These are phyloP conservation scores for Smithornis capensis DNA, from an alignment of 2,113 vertebrate species.

Conservation along the genomic window DNA sequence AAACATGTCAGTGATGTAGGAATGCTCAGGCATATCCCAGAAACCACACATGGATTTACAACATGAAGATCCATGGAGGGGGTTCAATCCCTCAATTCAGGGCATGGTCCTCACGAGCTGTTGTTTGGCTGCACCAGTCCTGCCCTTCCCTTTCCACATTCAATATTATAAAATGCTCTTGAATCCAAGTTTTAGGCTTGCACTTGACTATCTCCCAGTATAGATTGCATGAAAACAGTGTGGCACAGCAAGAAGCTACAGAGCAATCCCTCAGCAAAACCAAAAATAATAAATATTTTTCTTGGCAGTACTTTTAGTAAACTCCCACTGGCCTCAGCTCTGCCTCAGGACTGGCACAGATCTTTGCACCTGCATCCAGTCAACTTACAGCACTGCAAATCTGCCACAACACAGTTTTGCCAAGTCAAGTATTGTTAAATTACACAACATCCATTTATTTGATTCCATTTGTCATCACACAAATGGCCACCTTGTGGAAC, in stretches of 20 bases:
- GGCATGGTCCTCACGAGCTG: background rate
- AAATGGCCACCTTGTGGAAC: background rate
- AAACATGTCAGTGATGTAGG: background rate
- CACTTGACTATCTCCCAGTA: background rate
- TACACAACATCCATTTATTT: background rate
- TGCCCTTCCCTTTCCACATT: background rate
- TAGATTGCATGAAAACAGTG: background rate
- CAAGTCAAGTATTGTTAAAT: background rate
- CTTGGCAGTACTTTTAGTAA: background rate
- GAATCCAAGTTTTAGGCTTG: background rate
- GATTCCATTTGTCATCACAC: background rate
- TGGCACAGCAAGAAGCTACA: background rate
- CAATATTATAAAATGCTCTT: background rate
- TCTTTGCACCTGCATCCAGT: slow-evolving; percentile 24
- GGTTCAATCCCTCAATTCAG: background rate
- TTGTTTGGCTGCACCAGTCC: background rate
- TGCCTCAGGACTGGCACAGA: background rate
- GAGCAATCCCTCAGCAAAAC: background rate
- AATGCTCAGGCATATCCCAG: background rate
- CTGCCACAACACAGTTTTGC: background rate
- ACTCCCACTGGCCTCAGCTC: background rate
- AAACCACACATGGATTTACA: background rate
- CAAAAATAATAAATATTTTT: background rate
- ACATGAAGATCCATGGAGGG: background rate
- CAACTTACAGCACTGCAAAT: background rate